Base-by-base conservation (phyloP, 2,888 invertebrate species). In the Eristalis tenax region DNA sequence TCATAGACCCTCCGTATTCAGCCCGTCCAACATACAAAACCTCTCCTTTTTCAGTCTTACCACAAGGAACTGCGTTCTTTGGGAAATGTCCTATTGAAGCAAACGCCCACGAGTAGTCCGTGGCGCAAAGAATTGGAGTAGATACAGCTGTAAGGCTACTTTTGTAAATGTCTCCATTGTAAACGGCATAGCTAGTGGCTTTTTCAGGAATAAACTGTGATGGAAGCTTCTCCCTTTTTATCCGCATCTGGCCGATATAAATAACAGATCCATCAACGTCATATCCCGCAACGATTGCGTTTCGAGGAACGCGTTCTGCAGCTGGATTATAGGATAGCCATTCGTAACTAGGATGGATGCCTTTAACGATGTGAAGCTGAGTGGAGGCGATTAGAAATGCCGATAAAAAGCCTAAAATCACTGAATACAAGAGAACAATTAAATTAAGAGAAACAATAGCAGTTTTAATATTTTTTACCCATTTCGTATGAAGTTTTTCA, bases 221-320 rank as follows among this genome's bases (percentile, higher is more conserved):
- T 5, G 82, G 76, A 1, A 82, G 26, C 22, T 66, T 76, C 18
- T 82, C 76, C 0, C 38, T 57, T 0, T 57, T 57, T 15, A 76
- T 43, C 15, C 76, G 69, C 76, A 82, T 76, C 76, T 82, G 82
- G 11, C 40, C 76, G 2, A 82, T 59, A 22, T 76, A 82, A 28
- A 82, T 70, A 2, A 15, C 22, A 1, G 22, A 18, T 8, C 76
- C 76, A 6, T 82, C 82, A 8, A 28, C 50, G 43, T 82, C 76
- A 8, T 76, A 76, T 61, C 76, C 82, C 1, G 70, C 82, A 10
- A 65, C 50, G 1, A 82, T 76, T 8, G 82, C 70, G n/a, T 50
- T 70, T 22, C 28, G 18, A 11, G 82, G 82, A 6, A 82, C 32
- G 13, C 63, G 59, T 18, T 82, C 82, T 18, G 2, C 11, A 35